Evolutionary conservation across 2,113 vertebrate genomes (phyloP).

Genomic region (Plestiodon gilberti): DNA sequence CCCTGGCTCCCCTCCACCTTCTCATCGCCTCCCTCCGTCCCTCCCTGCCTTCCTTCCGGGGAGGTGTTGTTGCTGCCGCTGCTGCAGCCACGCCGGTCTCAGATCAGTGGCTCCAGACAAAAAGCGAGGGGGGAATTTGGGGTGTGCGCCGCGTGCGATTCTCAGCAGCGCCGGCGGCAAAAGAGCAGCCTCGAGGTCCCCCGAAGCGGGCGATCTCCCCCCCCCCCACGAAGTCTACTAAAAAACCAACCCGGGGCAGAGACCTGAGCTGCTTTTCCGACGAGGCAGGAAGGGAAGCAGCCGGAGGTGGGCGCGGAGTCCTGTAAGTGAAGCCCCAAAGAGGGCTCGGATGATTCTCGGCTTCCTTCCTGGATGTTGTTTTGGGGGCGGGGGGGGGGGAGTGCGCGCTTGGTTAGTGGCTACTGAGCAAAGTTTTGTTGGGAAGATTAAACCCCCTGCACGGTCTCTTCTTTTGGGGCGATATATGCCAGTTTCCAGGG

Average conservation of each 20-base stretch:
- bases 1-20: conserved; percentile 53
- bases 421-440: conserved; percentile 39
- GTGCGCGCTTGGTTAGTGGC: background rate
- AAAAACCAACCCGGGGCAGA: conserved; percentile 1
- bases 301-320: background rate
- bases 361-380: background rate
- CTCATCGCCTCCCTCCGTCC: conserved; percentile 45
- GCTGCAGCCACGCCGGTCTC: conserved; percentile 75
- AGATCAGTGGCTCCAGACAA: conserved; percentile 84
- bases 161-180: background rate
- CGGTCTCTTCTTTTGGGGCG: background rate
- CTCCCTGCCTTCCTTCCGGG: conserved; percentile 7
- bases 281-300: background rate
- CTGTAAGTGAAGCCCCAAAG: background rate
- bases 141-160: conserved; percentile 21
- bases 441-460: background rate
- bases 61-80: conserved; percentile 27
- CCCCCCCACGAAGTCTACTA: background rate
- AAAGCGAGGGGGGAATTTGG: conserved; percentile 70
- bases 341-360: background rate
- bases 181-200: background rate
- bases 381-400: no score
- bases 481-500: background rate
- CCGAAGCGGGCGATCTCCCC: background rate
- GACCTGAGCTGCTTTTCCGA: background rate